Base-by-base conservation (phyloP, 2,888 invertebrate species). In the Meta bourneti region DNA sequence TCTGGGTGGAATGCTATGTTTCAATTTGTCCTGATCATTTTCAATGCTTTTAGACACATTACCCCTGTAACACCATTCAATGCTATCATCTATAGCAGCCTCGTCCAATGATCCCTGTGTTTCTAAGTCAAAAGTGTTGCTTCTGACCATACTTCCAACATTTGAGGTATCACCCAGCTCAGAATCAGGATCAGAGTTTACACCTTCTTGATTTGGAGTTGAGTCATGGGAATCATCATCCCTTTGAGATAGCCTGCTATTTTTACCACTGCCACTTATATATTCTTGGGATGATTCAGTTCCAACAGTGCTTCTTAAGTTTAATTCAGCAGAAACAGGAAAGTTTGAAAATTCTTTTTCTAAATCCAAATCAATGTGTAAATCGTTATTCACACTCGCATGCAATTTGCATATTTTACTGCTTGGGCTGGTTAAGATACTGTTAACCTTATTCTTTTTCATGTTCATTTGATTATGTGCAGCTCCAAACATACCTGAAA, bases 111-210 rank as follows among this genome's bases (percentile, higher is more conserved):
- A 86, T 2, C 89, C 87, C 54, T 92, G 93, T 7, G 89, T 89
- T 71, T 93, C 93, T n/a, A 93, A 71, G 85, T 93, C 93, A 80
- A 93, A 93, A 51, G 93, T 93, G 78, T 93, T 93, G 86, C 93
- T 93, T 54, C 93, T 82, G 13, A 93, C 93, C 93, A 93, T 93
- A 51, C 91, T 82, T 49, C 93, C 93, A 9, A 82, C 79, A 72
- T 79, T 85, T 16, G 89, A 82, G 61, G 54, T 83, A 19, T 91
- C 84, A 6, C 78, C 84, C 4, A 83, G 61, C 8, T 91, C 91
- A 52, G 87, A 87, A 34, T 87, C 91, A 20, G 87, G 78, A 78
- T 91, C 91, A 7, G 87, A 91, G 61, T 83, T 71, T 54, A 11
- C 16, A 1, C 19, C 71, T 51, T 51, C 54, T 75, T 20, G 74